phyloP scores from a whole-genome alignment of 2,888 invertebrate species.

The Glaucopsyche alexis region DNA sequence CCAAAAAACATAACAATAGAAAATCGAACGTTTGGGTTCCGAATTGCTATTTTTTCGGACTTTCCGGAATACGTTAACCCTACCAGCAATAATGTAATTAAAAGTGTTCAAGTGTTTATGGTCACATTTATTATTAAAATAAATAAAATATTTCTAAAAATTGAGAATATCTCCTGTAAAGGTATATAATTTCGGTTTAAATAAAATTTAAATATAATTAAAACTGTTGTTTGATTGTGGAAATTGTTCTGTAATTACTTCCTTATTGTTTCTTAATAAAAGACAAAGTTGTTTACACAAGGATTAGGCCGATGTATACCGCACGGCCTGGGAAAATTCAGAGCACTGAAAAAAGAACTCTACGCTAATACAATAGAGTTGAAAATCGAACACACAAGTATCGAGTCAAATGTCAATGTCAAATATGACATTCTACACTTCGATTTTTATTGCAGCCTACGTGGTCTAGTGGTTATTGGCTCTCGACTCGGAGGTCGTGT shows the following conservation, averaged over 20 bases:
- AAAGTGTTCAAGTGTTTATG: slow-evolving; percentile 53
- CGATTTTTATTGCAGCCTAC: too few relatives aligned
- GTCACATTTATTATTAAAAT: slow-evolving; percentile 77
- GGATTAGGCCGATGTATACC: too few relatives aligned
- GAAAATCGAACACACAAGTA: too few relatives aligned
- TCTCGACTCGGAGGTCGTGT: too few relatives aligned
- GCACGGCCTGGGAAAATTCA: too few relatives aligned
- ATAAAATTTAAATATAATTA: slow-evolving; percentile 62
- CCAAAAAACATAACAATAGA: not conserved
- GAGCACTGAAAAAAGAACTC: too few relatives aligned
- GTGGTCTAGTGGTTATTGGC: too few relatives aligned
- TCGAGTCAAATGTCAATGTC: too few relatives aligned
- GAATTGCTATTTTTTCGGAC: not conserved
- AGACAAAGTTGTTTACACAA: not conserved
- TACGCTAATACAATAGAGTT: too few relatives aligned
- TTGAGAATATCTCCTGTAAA: slow-evolving; percentile 66
- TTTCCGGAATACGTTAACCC: slow-evolving; percentile 15
- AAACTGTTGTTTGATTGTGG: slow-evolving; percentile 48
- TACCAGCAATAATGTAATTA: slow-evolving; percentile 35
- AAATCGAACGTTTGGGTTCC: not conserved
- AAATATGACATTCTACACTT: too few relatives aligned
- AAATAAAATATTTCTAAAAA: slow-evolving; percentile 60
- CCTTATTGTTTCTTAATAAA: not conserved
- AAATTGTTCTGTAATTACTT: not conserved
- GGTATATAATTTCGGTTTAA: slow-evolving; percentile 72